Evolutionary conservation across 2,888 invertebrate species (phyloP), one percentile per base, ranked within the genome.

Genomic region (Hypselothyrea guttata): DNA sequence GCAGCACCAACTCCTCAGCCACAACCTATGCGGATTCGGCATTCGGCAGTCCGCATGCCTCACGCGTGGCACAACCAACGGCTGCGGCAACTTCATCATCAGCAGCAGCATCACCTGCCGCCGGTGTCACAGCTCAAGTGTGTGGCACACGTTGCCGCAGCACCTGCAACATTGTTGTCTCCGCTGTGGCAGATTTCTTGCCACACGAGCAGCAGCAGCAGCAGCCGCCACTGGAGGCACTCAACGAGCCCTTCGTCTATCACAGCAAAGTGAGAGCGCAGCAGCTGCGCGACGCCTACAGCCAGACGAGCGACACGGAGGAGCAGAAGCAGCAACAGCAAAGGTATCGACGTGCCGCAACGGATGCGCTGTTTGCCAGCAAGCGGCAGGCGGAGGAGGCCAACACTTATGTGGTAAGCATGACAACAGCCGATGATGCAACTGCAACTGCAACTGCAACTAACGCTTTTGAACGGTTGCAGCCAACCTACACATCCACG

Each of bases 141-240:
- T 88, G 87, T 42, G 89, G 89, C 33, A 87, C 90, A 18, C 84
- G 89, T 48, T 94, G 94, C 79, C 92, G 91, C 64, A 94, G 93
- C 87, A 94, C 94, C 0, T 94, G 93, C 83, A 94, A 92, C 81
- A 94, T 94, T 52, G 91, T 93, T 9, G 90, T 94, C 40, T 92
- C 93, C 5, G 90, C 92, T 1, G 91, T 91, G 63, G 86, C 83
- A 0, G 84, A 83, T 48, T 83, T 83, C 47, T 31, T 83, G 60
- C 77, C 81, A 1, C 64, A 61, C 5, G 65, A 56, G 27, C 47
- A 51, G 42, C 56, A 75, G 57, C 74, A 34, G 65, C 74, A 30
- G 75, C 69, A 53, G 75, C 77, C 44, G 75, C 77, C 44, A 61
- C 0, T 54, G 76, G 77, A 46, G 62, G 1, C 53, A 0, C 7